These are phyloP conservation scores for Drosophila takahashii DNA, from an alignment of 1,140 invertebrate genomes.

Conservation along the genomic window DNA sequence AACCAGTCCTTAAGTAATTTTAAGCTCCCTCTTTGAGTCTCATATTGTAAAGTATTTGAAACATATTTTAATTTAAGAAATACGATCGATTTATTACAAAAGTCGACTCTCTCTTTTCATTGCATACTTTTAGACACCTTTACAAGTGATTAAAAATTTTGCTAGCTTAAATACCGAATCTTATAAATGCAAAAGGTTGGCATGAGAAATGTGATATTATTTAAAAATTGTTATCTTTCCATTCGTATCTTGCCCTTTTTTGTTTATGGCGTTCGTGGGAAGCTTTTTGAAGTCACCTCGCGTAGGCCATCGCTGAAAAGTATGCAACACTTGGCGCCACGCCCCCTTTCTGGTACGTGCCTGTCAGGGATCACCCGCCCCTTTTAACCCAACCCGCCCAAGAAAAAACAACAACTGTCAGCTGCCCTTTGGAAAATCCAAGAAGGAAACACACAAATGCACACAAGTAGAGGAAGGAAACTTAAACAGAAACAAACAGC, in stretches of 20 bases:
- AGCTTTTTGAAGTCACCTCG: constrained; percentile 40
- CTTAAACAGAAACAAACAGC: constrained; percentile 35
- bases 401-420: constrained; percentile 26
- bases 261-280: neutral
- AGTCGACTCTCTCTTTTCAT: too few species aligned
- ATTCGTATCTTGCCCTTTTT: constrained; percentile 7
- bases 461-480: constrained; percentile 21
- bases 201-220: neutral
- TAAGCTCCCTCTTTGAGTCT: too few species aligned
- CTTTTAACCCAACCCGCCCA: neutral
- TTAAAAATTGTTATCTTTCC: neutral
- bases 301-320: constrained; percentile 48
- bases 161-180: too few species aligned
- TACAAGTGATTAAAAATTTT: too few species aligned
- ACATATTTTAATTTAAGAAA: too few species aligned
- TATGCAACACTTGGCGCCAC: constrained; percentile 59
- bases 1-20: neutral
- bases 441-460: constrained; percentile 16
- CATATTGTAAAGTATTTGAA: too few species aligned
- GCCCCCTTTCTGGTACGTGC: constrained; percentile 44
- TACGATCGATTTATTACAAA: too few species aligned
- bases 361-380: constrained; percentile 25
- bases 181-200: too few species aligned
- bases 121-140: too few species aligned
- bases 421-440: constrained; percentile 23